Base-by-base conservation (phyloP, 2,888 invertebrate genomes). In the Steinernema carpocapsae region DNA sequence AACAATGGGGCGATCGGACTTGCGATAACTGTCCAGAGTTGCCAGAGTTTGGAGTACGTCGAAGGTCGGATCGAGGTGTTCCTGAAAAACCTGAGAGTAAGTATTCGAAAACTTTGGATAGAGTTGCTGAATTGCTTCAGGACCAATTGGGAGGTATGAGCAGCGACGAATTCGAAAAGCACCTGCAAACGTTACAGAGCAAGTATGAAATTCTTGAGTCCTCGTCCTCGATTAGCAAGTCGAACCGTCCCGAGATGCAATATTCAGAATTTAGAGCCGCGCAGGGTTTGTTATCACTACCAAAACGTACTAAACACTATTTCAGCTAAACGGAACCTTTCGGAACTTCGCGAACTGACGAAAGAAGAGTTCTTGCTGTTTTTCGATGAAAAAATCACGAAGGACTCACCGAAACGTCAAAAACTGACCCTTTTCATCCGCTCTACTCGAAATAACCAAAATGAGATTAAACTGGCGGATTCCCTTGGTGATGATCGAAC, bases 1-100 rank as follows among this genome's bases (percentile, higher is more conserved):
- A 91, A 93, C 76, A 93, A 93, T 88, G 94, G 95, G 7, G 92
- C 92, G 0, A 94, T 94, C 88, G 95, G 95, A 0, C 79, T 90
- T 29, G 79, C 88, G 32, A 85, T 91, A 24, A 88, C 90, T 45
- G 89, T 91, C 0, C 91, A 91, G 83, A 90, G 90, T 2, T 89
- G 90, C 73, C 85, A 92, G 46, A 92, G 93, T 87, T 95, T 97
- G 0, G 90, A 91, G 3, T 93, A 91, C 88, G 91, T 97, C 17
- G 95, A 97, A 87, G 89, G 91, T 72, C 91, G 96, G 84, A 93
- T 97, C 76, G 95, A 97, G 87, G 91, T 91, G 22, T 97, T 97
- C 89, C 89, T 97, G 71, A 89, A 91, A n/a, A 90, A 90, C 1
- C 92, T 94, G 89, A 88, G 92, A 90, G 94, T 94, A 88, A 88